These are phyloP conservation scores for Leucophora obtusa DNA, from an alignment of 2,888 invertebrate species.

Conservation along the genomic window DNA sequence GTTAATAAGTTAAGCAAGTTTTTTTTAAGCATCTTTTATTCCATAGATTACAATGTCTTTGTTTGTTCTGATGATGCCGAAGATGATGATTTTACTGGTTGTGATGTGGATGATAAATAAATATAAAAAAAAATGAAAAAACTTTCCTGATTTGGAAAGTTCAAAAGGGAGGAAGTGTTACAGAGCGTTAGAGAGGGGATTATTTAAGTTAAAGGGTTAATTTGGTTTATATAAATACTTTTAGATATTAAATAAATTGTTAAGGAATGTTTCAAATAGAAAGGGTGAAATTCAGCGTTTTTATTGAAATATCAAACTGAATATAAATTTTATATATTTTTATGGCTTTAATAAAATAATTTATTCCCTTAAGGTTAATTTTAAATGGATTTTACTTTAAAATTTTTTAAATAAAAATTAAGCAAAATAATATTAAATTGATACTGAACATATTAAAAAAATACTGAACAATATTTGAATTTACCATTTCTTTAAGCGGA, in stretches of 20 bases:
- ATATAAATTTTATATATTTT: not conserved
- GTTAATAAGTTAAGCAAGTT: conserved; percentile 61
- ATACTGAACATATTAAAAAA: too few relatives aligned
- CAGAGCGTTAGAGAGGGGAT: not conserved
- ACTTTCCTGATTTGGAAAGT: conserved; percentile 31
- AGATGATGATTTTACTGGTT: conserved; percentile 40
- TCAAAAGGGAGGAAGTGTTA: not conserved
- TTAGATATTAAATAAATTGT: conserved; percentile 52
- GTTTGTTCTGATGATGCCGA: conserved; percentile 27
- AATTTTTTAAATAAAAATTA: too few relatives aligned
- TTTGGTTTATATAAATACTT: conserved; percentile 48
- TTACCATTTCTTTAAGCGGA: too few relatives aligned
- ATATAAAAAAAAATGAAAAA: conserved; percentile 32
- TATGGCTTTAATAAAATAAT: too few relatives aligned
- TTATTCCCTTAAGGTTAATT: too few relatives aligned
- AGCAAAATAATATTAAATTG: too few relatives aligned
- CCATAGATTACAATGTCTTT: conserved; percentile 59
- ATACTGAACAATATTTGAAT: too few relatives aligned
- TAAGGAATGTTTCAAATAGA: conserved; percentile 32
- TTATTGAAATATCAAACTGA: not conserved
- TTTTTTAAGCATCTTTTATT: conserved; percentile 9
- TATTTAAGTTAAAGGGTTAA: conserved; percentile 54
- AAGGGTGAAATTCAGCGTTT: not conserved
- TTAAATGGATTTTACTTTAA: too few relatives aligned
- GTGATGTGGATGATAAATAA: conserved; percentile 57